Percentiles rank a stretch among this genome's conserved stretches.
Conservation (phyloP, 2,113 vertebrate species). For the Amphilophus citrinellus region DNA sequence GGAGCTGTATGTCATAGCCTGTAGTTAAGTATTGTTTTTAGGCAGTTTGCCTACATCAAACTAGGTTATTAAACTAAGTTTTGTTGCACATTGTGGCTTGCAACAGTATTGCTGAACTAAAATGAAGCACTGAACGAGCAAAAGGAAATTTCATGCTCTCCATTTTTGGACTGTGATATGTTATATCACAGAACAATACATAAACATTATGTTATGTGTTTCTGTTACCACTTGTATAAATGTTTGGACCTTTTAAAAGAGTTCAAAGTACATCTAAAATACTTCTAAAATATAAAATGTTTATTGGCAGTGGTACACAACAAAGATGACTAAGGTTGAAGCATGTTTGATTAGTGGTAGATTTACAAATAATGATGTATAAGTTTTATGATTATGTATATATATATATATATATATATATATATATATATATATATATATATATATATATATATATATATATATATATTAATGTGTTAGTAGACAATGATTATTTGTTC, state of each 20-base stretch:
- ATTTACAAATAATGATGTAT: too few relatives aligned
- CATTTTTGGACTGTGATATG: not conserved
- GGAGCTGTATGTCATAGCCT: rapidly evolving
- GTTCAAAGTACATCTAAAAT: not conserved
- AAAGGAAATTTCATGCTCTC: not conserved
- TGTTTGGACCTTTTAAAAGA: not conserved
- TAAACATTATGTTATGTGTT: not conserved
- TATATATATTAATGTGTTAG: too few relatives aligned
- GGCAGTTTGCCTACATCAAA: rapidly evolving
- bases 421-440: too few relatives aligned
- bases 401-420: too few relatives aligned
- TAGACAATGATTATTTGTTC: too few relatives aligned
- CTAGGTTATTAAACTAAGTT: not conserved
- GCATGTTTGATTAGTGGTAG: too few relatives aligned
- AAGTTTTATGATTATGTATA: too few relatives aligned
- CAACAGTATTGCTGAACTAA: not conserved
- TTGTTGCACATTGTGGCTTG: not conserved
- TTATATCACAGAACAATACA: not conserved
- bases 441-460: too few relatives aligned
- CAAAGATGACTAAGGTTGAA: not conserved
- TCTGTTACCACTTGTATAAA: not conserved
- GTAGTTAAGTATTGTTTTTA: too few relatives aligned
- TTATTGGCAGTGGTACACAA: conserved; percentile 23
- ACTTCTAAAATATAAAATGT: not conserved
- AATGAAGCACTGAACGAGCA: not conserved